Conservation (phyloP, 2,797 vertebrate species). For the Chiroxiphia lanceolata region DNA sequence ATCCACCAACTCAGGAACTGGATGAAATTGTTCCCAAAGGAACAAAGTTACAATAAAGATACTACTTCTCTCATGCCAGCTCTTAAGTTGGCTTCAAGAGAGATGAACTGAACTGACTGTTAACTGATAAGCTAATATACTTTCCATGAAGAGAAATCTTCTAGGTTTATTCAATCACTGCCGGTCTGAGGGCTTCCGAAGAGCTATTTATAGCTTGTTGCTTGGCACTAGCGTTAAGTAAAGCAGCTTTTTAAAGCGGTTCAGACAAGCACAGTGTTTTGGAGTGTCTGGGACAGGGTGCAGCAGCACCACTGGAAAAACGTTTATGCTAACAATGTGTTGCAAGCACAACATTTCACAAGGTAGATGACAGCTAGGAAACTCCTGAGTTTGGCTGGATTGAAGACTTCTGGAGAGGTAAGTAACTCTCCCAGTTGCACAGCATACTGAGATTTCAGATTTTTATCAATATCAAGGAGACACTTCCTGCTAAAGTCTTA, state of each 20-base stretch:
- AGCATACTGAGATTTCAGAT: background rate
- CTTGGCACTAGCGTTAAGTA: background rate
- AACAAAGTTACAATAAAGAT: background rate
- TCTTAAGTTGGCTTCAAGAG: background rate
- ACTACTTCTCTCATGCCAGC: background rate
- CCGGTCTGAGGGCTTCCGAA: background rate
- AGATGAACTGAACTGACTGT: background rate
- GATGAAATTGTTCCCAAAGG: background rate
- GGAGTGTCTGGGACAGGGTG: background rate
- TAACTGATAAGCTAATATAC: background rate
- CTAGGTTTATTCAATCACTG: background rate
- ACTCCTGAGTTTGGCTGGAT: background rate
- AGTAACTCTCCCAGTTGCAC: background rate
- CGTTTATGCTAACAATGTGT: background rate
- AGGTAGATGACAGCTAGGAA: background rate
- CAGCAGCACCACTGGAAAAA: background rate
- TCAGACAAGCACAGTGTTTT: background rate
- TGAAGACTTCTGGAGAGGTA: background rate
- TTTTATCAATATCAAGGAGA: background rate
- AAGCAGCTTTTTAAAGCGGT: background rate
- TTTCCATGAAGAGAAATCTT: background rate
- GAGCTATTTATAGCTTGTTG: conserved; percentile 1
- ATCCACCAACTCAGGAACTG: background rate
- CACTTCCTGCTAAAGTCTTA: background rate
- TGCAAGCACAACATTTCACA: background rate